Base-by-base conservation (phyloP, 2,888 invertebrate genomes). In the Diplolepis rosae region DNA sequence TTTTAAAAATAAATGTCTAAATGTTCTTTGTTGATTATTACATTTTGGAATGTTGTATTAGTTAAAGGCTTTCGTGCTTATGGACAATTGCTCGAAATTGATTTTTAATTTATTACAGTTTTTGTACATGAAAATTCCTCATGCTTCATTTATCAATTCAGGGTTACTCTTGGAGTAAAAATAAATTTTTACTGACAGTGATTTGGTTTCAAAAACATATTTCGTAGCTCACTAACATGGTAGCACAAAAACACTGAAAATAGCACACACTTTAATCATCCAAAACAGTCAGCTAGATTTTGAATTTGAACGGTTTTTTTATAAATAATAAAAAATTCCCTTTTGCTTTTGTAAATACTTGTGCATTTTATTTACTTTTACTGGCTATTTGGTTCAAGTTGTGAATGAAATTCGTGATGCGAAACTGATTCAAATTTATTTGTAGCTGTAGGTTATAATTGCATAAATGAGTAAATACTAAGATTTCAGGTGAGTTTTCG, bases 321-420 rank as follows among this genome's bases (percentile, higher is more conserved):
- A 35, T 61, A 32, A 22, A 11, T 56, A 2, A 35, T 11, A 32
- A 27, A 52, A 13, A 13, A 18, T 13, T 11, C 22, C 15, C 13
- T 15, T 42, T 28, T 13, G 54, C 61, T 39, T 61, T 27, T 61
- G 61, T 61, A 61, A 42, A 42, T 61, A 61, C 22, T 27, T 61
- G 18, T 27, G 15, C 39, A 61, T 65, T 67, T 72, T 70, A 71
- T 32, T 68, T 65, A 54, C 39, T 50, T 35, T 65, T 68, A 39
- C 66, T 69, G 56, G 42, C 32, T 74, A 51, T 54, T 72, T 18
- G 32, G 39, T 24, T 61, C 4, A 61, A 39, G 13, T 42, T n/a
- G n/a, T n/a, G 39, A 35, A 35, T 61, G 39, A 42, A 42, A 27
- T 35, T 39, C 39, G 39, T 4, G 5, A 54, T 24, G 27, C 24